Evolutionary conservation across 53 echinoderm and acorn worm genomes (phyloP), one percentile per base, ranked within the genome.

Genomic region (Arbacia lixula): DNA sequence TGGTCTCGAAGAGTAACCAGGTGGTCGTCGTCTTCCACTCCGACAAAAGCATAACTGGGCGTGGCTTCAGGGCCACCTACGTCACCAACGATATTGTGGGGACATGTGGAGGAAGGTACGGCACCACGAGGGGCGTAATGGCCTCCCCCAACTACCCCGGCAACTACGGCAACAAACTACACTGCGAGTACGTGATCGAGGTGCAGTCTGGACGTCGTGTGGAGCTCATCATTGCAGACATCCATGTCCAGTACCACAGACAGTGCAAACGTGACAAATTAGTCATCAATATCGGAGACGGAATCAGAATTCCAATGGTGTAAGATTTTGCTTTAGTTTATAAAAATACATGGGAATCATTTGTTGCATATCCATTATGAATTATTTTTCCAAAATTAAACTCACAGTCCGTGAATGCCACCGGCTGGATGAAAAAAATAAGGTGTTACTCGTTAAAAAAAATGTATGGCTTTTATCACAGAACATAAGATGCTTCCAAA

Each of bases 1-100:
- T 78, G 40, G 34, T 68, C 51, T 86, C 77, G 36, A 62, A 32
- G 6, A 41, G 86, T 6, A 86, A 83, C 51, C 71, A 71, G 58
- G 72, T 86, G 86, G 43, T 50, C 30, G 63, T 90, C 10, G 20
- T 37, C 37, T 86, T 90, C 62, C 81, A 61, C 63, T 79, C 86
- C 27, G 90, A 90, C 39, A 60, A 53, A 37, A 86, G 86, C 43
- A 55, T 90, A 16, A 86, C 82, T 36, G 14, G 43, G 36, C 50
- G 86, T 40, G 90, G 90, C 24, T 90, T 90, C 65, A 68, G 64
- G 32, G 90, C 86, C 19, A 41, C 82, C 31, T 86, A 86, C 19
- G 43, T 68, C 63, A 71, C 83, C 72, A 26, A 49, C 29, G 64
- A 11, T 54, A 14, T 75, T 29, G 40, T 37, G 33, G 79, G 78